A percentile compares a stretch with the other conserved stretches of the same genome.
Conservation (phyloP, 2,888 invertebrate species). For the Oligia fasciuncula region DNA sequence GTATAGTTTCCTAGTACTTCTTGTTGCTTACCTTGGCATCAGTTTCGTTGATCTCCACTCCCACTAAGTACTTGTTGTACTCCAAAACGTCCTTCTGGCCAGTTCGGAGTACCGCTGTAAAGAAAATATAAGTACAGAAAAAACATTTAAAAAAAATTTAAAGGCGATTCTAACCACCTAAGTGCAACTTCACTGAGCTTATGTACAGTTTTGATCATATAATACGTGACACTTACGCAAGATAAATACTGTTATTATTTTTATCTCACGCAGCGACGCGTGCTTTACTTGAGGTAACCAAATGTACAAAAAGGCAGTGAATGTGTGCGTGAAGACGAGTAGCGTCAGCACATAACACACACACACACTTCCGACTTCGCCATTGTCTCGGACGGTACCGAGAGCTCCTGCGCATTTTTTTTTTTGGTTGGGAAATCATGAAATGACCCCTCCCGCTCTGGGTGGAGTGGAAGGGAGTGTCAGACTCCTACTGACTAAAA, state of each 20-base stretch:
- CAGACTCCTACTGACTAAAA: no score
- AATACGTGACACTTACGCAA: no score
- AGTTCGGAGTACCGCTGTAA: conserved; percentile 82
- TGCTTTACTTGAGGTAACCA: not conserved
- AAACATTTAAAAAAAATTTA: not conserved
- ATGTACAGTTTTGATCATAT: no score
- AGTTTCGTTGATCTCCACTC: conserved; percentile 83
- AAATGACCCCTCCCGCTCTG: no score
- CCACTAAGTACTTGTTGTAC: conserved; percentile 87
- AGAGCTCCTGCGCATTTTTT: no score
- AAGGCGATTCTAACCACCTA: not conserved
- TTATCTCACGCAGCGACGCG: not conserved
- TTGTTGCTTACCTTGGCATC: conserved; percentile 74
- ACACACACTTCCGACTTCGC: no score
- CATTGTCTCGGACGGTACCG: no score
- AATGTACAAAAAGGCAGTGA: not conserved
- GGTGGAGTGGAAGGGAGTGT: no score
- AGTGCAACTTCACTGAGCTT: not conserved
- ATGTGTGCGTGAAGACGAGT: no score
- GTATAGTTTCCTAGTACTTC: not conserved
- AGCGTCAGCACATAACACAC: no score
- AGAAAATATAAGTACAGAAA: conserved; percentile 28
- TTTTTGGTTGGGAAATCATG: no score
- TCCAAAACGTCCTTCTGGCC: conserved; percentile 75
- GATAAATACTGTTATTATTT: not conserved